phyloP scores from a whole-genome alignment of 2,888 invertebrate species.

The Phlogophora meticulosa region DNA sequence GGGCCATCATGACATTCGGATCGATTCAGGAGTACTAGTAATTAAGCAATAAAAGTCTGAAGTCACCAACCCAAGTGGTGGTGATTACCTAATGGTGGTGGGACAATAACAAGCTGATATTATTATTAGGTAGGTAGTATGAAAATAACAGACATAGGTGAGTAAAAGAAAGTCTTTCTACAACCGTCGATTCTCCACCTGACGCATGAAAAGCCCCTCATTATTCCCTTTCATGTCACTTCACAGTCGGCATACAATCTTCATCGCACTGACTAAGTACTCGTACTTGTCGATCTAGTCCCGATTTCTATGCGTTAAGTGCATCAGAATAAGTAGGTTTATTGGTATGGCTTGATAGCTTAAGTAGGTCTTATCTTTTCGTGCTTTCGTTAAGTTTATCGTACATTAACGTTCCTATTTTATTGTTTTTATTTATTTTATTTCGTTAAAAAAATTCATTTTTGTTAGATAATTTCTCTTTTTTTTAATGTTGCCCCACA shows the following conservation, averaged over 20 bases:
- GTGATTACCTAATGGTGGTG: too few species aligned
- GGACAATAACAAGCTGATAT: too few species aligned
- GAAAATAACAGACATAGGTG: background rate
- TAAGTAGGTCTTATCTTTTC: background rate
- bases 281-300: slow-evolving; percentile 32
- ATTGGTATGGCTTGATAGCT: background rate
- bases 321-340: background rate
- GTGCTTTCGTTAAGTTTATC: background rate
- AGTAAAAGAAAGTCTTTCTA: slow-evolving; percentile 30
- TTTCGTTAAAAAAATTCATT: too few species aligned
- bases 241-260: slow-evolving; percentile 37
- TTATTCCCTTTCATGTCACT: slow-evolving; percentile 50
- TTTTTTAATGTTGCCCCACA: too few species aligned
- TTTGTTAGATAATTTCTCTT: too few species aligned
- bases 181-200: slow-evolving; percentile 1
- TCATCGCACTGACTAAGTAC: slow-evolving; percentile 5
- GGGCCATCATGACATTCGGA: too few species aligned
- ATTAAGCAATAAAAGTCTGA: too few species aligned
- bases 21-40: too few species aligned
- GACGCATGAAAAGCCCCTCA: slow-evolving; percentile 23
- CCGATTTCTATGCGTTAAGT: slow-evolving; percentile 31
- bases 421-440: too few species aligned
- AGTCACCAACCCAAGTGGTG: too few species aligned
- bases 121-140: too few species aligned
- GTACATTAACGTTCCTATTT: too few species aligned